These are phyloP conservation scores for Phaethon lepturus DNA, from an alignment of 2,113 vertebrate genomes.

Conservation along the genomic window DNA sequence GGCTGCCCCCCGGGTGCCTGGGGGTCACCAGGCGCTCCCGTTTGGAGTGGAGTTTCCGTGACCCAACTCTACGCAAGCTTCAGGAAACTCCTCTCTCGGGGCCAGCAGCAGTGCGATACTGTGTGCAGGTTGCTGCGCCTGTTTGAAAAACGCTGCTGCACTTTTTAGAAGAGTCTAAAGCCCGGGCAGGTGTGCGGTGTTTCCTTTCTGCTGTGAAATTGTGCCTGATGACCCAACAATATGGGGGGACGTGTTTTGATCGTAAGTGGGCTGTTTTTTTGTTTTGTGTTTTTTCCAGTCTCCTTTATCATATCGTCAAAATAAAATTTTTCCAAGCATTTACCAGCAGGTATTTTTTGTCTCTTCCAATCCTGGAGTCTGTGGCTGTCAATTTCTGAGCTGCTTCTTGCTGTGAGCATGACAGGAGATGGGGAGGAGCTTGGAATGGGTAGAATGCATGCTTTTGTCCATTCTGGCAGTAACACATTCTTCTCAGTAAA, in stretches of 20 bases:
- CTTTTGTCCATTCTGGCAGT: constrained; percentile 64
- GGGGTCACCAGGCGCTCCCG: neutral
- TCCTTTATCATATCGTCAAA: constrained; percentile 6
- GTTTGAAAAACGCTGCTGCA: neutral
- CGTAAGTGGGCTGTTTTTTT: neutral
- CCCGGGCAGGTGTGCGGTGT: neutral
- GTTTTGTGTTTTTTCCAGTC: neutral
- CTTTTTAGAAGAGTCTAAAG: neutral
- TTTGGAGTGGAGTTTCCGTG: neutral
- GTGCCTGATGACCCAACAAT: neutral
- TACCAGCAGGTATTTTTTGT: constrained; percentile 34
- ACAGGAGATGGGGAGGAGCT: constrained; percentile 61
- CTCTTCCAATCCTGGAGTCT: neutral
- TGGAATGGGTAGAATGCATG: constrained; percentile 54
- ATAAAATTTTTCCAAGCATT: neutral
- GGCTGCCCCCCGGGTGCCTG: neutral
- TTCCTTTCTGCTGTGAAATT: neutral
- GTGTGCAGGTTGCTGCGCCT: neutral
- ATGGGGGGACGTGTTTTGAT: neutral
- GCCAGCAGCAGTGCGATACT: neutral
- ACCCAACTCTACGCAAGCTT: neutral
- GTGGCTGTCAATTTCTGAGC: constrained; percentile 29
- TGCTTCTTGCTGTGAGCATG: constrained; percentile 56
- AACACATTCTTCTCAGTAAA: constrained; percentile 59
- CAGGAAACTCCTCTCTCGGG: neutral